Evolutionary conservation across 2,113 vertebrate species (phyloP).

Genomic region (Seriola dumerili): DNA sequence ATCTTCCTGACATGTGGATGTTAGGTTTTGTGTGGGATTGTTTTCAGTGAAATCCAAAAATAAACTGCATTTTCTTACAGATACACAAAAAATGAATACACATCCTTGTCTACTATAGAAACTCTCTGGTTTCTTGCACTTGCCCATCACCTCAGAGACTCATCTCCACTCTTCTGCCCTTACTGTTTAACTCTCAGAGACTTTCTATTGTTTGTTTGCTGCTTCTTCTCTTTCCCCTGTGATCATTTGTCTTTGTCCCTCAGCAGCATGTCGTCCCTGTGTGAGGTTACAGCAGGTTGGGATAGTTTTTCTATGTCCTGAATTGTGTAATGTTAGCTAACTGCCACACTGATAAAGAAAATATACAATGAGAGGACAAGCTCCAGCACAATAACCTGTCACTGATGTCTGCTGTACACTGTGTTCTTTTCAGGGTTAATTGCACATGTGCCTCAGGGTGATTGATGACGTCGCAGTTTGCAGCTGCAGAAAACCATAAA

Average conservation of each 20-base stretch:
- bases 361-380: background rate
- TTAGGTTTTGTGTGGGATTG: background rate
- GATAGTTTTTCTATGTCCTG: background rate
- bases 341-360: background rate
- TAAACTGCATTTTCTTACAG: background rate
- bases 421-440: background rate
- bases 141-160: background rate
- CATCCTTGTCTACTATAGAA: background rate
- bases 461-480: background rate
- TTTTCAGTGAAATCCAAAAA: background rate
- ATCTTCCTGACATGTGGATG: too few species aligned
- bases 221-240: background rate
- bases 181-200: conserved; percentile 2
- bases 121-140: background rate
- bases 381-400: background rate
- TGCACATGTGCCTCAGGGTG: background rate
- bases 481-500: background rate
- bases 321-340: background rate
- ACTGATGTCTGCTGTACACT: background rate
- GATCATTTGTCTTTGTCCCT: background rate
- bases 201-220: background rate
- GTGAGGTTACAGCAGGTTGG: background rate
- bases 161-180: background rate
- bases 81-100: background rate
- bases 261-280: background rate